phyloP scores from a whole-genome alignment of 2,888 invertebrate species.

The Tetranychus piercei region DNA sequence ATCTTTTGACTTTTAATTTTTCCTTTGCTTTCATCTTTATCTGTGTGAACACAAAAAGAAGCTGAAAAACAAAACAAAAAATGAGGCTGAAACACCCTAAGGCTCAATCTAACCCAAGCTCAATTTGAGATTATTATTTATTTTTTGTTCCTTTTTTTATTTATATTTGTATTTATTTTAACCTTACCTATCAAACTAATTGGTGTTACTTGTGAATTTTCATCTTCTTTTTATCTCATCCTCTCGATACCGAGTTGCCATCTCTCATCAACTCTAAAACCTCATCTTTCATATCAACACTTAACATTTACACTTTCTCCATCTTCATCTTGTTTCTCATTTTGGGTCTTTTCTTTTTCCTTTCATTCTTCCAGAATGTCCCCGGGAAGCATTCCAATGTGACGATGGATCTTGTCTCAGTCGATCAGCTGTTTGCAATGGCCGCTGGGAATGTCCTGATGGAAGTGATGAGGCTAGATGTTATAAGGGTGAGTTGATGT shows the following conservation, averaged over 20 bases:
- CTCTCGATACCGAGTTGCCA: not conserved
- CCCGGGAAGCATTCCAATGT: conserved; percentile 34
- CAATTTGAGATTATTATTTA: not conserved
- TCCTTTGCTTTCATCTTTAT: not conserved
- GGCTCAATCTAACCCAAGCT: not conserved
- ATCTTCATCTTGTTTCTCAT: not conserved
- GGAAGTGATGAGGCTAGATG: conserved; percentile 33
- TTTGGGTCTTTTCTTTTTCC: not conserved
- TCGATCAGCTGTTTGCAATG: conserved; percentile 60
- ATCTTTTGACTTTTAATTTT: not conserved
- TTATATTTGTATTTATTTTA: no score
- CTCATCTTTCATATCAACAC: not conserved
- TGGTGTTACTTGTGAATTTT: not conserved
- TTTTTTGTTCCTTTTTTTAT: not conserved
- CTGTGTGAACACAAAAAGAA: not conserved
- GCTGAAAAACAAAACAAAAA: not conserved
- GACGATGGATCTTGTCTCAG: conserved; percentile 50
- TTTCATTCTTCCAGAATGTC: conserved; percentile 33
- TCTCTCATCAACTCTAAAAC: not conserved
- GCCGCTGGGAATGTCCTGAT: conserved; percentile 39
- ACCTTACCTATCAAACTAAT: not conserved
- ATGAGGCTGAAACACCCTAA: not conserved
- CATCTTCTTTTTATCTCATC: not conserved
- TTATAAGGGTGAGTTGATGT: conserved; percentile 24
- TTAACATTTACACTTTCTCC: not conserved